Evolutionary conservation across 1,140 invertebrate genomes (phyloP), one percentile per base, ranked within the genome.

Genomic region (Anthonomus grandis): DNA sequence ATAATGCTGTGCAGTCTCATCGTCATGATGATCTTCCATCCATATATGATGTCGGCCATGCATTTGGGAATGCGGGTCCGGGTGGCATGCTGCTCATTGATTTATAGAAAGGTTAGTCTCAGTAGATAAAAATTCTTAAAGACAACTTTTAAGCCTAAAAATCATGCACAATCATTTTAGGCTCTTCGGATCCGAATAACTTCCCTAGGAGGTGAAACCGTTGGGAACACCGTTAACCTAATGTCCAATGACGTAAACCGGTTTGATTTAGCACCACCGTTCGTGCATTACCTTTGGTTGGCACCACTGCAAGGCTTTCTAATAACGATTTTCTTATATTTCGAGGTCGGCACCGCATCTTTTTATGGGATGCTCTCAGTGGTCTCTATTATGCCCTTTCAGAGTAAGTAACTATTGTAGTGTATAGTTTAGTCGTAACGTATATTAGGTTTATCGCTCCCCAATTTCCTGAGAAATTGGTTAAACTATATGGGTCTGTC

Each of bases 211-310:
- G 62, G 58, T 18, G 27, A 57, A 36, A 62, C 60, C 1, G 65
- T 65, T 0, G 91, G 90, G 0, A 90, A 92, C 72, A 84, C 92
- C 22, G 83, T 93, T 5, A 93, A 93, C 64, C 68, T 94, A 0
- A 80, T 95, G 61, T 89, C 90, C 9, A 93, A 91, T 64, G 90
- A 92, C 56, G 77, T 85, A 5, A 79, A 78, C 44, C 75, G 82
- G 61, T 84, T 85, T 54, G 83, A 86, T 60, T 18, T 74, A 15
- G 68, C 78, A 0, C 71, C 78, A 0, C 53, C 77, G 23, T 83
- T 76, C 59, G 44, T 85, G 2, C 77, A 84, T 58, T 76, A 66
- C 22, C n/a, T 79, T 0, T 71, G 69, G 69, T 58, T 71, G 17
- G 61, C 60, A 18, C 69, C 69, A 13, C 21, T 68, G 12, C 68